Base-by-base conservation (phyloP, 2,113 vertebrate genomes). In the Lanius ludovicianus region DNA sequence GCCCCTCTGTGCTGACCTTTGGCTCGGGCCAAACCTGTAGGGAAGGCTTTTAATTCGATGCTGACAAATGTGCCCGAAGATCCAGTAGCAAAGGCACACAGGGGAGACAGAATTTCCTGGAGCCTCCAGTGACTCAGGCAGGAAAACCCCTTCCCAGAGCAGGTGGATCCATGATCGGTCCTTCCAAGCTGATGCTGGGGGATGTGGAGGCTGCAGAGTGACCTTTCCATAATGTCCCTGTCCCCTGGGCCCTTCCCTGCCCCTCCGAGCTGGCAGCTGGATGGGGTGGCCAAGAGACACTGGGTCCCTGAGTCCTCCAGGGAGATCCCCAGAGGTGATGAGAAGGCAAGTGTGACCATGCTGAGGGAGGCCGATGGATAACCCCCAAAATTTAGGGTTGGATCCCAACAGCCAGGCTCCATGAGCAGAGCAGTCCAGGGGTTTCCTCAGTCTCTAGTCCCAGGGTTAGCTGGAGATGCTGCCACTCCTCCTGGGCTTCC, bases 11-110 rank as follows among this genome's bases (percentile, higher is more conserved):
- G 55, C 55, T 84, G 60, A 87, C 49, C 87, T 50, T 76, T 75
- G 62, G 3, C 67, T 69, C 42, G 11, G 47, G 35, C 44, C 62
- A 78, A 31, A 55, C 37, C 44, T 64, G 17, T 3, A 59, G 44
- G 57, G 46, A 44, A 82, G 13, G 50, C 46, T 80, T 90, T 73
- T 62, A 28, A 62, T 44, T 41, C 7, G 3, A 3, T 15, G 24
- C 52, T 79, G 88, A 56, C 47, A 15, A 42, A 15, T 0, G 8
- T 60, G 49, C 52, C 49, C 4, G 49, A 60, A 62, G 14, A 33
- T 55, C 47, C 0, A 0, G 12, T 3, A 41, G 28, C 31, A 37
- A 47, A 80, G 57, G 28, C 53, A 39, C 0, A 0, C 18, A 20
- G n/a, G 15, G 46, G 33, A 88, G 16, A 20, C 25, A 37, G 46